Conservation (phyloP, 2,888 invertebrate species). For the Yponomeuta malinellus region DNA sequence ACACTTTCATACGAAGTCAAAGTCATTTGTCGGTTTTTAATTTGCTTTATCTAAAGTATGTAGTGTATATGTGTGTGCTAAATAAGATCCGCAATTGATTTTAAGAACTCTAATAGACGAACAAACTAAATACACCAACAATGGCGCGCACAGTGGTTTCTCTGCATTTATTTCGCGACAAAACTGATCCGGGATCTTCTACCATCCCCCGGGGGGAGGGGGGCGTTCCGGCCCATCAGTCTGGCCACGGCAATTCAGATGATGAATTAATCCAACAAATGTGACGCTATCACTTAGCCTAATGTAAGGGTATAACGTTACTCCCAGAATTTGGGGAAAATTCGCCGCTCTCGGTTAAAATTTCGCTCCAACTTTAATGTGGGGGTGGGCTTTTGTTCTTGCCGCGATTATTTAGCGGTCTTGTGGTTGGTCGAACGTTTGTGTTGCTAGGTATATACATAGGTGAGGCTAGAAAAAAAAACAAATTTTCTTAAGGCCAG, state of each 20-base stretch:
- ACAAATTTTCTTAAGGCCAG: neutral
- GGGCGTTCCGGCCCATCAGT: slow-evolving; percentile 71
- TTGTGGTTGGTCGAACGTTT: neutral
- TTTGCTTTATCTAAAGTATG: too few species aligned
- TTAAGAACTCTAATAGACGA: too few species aligned
- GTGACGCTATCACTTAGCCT: slow-evolving; percentile 76
- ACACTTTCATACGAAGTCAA: too few species aligned
- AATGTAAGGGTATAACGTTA: slow-evolving; percentile 76
- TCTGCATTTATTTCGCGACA: neutral
- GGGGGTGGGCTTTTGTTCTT: slow-evolving; percentile 42
- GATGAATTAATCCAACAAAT: slow-evolving; percentile 77
- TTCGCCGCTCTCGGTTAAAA: slow-evolving; percentile 43
- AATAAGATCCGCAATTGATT: too few species aligned
- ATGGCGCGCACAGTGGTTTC: neutral
- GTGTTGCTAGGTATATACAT: neutral
- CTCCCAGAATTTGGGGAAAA: slow-evolving; percentile 55
- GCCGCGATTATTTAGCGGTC: slow-evolving; percentile 13
- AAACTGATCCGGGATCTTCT: slow-evolving; percentile 6
- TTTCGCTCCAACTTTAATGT: slow-evolving; percentile 45
- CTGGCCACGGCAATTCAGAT: slow-evolving; percentile 76
- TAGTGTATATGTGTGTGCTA: too few species aligned
- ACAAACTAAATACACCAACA: neutral
- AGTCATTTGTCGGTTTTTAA: too few species aligned
- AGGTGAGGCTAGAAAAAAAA: neutral
- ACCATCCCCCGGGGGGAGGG: slow-evolving; percentile 24